Evolutionary conservation across 1,140 invertebrate species (phyloP), one percentile per base, ranked within the genome.

Genomic region (Macrotrachela quadricornifera): DNA sequence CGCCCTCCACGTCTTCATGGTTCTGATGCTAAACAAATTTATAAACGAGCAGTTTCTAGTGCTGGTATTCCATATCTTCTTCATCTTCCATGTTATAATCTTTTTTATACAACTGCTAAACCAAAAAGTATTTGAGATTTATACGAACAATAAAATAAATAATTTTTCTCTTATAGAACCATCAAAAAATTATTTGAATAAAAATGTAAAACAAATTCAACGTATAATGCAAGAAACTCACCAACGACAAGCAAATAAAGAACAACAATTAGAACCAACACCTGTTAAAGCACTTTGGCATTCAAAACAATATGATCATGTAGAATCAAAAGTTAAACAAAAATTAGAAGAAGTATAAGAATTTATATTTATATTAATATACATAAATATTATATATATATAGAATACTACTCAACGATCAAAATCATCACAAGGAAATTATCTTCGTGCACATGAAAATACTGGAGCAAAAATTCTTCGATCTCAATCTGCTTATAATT

Each of bases 251-350:
- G 38, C 46, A 21, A 44, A 53, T 16, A 46, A 53, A 41, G 21
- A 30, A 30, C 3, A 30, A 30, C 50, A 56, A 44, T 56, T 61
- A 16, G 54, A 66, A 49, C 48, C 49, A 41, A 18, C 36, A 37
- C 66, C 67, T 49, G 63, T 69, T 6, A 69, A 69, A 60, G 65
- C 61, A 8, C 43, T 70, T 47, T 70, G 68, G 68, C 67, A 70
- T 49, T 68, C 66, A 30, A 62, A 66, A 42, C 68, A 69, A 58
- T 70, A 65, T 51, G 59, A 61, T 44, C 58, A 60, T 57, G 57
- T 68, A n/a, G 54, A 58, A 47, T 69, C 68, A 13, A 63, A 61
- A 53, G 61, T 70, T 3, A 64, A 60, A 56, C 59, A 59, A 56
- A 61, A 64, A 14, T 56, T 66, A 44, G 48, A 63, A 58, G 64